Conservation (phyloP, 2,113 vertebrate species). For the Eidolon helvum region DNA sequence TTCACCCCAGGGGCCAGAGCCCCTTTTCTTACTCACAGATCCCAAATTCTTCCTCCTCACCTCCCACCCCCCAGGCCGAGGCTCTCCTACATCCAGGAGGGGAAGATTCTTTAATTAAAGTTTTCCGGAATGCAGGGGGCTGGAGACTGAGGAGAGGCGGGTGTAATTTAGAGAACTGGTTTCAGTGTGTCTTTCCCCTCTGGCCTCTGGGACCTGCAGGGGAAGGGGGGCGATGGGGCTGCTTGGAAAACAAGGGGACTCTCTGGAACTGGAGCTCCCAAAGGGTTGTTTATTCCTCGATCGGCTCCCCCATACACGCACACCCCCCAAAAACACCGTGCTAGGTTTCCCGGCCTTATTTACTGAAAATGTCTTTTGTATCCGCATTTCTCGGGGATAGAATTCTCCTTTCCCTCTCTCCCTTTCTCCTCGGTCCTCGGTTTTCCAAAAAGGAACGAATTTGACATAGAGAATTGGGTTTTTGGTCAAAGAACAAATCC, state of each 20-base stretch:
- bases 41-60: conserved; percentile 54
- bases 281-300: conserved; percentile 38
- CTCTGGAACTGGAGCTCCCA: conserved; percentile 33
- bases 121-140: conserved; percentile 76
- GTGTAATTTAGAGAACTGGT: conserved; percentile 76
- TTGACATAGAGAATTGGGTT: conserved; percentile 62
- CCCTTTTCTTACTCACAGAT: conserved; percentile 12
- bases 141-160: conserved; percentile 57
- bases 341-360: conserved; percentile 49
- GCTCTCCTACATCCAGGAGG: conserved; percentile 53
- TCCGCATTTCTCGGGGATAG: conserved; percentile 64
- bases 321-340: neutral
- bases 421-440: conserved; percentile 60
- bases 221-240: neutral
- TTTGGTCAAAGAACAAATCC: conserved; percentile 56
- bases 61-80: conserved; percentile 21
- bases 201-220: conserved; percentile 63
- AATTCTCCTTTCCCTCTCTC: conserved; percentile 40
- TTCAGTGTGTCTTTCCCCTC: conserved; percentile 61
- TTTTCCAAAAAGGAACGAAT: conserved; percentile 77
- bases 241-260: conserved; percentile 64
- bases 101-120: conserved; percentile 78
- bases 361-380: conserved; percentile 76
- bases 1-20: conserved; percentile 5
- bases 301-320: neutral